Evolutionary conservation across 1,140 invertebrate species (phyloP).

Genomic region (Brachionus calyciflorus): DNA sequence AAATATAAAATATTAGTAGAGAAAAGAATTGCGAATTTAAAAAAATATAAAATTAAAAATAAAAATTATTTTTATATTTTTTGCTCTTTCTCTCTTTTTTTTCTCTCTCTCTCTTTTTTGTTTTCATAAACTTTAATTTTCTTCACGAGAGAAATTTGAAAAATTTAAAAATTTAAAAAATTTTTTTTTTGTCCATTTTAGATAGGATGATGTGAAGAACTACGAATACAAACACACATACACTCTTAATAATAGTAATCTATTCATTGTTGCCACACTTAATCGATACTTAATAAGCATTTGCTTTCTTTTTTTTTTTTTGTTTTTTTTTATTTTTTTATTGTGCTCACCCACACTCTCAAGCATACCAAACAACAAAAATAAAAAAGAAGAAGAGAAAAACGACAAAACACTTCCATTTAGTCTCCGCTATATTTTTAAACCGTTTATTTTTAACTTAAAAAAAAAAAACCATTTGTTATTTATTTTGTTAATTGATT

Average conservation of each 20-base stretch:
- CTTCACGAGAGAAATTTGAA: neutral
- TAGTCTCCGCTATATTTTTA: conserved; percentile 23
- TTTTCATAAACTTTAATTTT: too few relatives aligned
- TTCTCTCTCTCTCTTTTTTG: too few relatives aligned
- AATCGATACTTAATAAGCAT: conserved; percentile 7
- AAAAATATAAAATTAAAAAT: neutral
- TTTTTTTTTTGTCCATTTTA: neutral
- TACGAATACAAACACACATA: neutral
- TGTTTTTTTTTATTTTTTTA: neutral
- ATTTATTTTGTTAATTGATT: neutral
- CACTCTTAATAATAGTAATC: conserved; percentile 33
- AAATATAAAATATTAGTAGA: neutral
- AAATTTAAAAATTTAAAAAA: neutral
- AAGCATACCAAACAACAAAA: neutral
- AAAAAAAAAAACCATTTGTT: conserved; percentile 24
- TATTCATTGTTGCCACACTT: neutral
- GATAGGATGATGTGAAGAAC: conserved; percentile 41
- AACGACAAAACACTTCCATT: conserved; percentile 26
- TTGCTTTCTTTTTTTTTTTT: too few relatives aligned
- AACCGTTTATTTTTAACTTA: neutral
- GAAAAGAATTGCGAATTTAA: neutral
- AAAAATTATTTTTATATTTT: neutral
- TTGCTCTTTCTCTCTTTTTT: too few relatives aligned
- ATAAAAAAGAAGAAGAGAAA: too few relatives aligned
- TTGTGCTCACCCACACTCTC: neutral